phyloP scores from a whole-genome alignment of 2,797 vertebrate species.

The Adelosebastes latens region DNA sequence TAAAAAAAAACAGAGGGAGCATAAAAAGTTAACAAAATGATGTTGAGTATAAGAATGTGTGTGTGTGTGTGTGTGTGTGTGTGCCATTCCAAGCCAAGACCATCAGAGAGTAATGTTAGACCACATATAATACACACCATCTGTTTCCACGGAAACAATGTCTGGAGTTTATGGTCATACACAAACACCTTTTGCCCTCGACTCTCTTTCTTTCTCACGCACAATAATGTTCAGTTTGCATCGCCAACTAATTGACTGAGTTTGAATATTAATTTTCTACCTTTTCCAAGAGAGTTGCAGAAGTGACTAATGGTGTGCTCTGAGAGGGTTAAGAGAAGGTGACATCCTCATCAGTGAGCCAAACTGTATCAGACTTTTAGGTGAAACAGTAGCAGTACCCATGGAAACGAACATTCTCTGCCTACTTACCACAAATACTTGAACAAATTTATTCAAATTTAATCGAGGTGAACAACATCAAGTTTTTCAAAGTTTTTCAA shows the following conservation, averaged over 20 bases:
- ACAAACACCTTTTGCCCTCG: slow-evolving; percentile 24
- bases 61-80: not conserved
- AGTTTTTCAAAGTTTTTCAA: not conserved
- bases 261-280: not conserved
- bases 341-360: not conserved
- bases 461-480: not conserved
- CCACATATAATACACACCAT: slow-evolving; percentile 13
- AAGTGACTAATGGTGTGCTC: not conserved
- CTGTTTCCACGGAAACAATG: slow-evolving; percentile 57
- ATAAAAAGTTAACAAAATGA: not conserved
- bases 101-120: slow-evolving; percentile 27
- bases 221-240: not conserved
- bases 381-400: not conserved
- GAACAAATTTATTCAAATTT: not conserved
- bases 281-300: not conserved
- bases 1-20: not conserved
- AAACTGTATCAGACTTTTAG: not conserved
- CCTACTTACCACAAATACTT: not conserved
- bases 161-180: slow-evolving; percentile 29
- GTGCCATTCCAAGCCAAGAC: not conserved
- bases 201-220: not conserved
- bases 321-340: not conserved
- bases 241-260: not conserved
- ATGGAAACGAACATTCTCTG: not conserved
- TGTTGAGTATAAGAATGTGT: not conserved